Percentiles rank a stretch among this genome's conserved stretches.
Conservation (phyloP, 2,888 invertebrate genomes). For the Idaea biselata region DNA sequence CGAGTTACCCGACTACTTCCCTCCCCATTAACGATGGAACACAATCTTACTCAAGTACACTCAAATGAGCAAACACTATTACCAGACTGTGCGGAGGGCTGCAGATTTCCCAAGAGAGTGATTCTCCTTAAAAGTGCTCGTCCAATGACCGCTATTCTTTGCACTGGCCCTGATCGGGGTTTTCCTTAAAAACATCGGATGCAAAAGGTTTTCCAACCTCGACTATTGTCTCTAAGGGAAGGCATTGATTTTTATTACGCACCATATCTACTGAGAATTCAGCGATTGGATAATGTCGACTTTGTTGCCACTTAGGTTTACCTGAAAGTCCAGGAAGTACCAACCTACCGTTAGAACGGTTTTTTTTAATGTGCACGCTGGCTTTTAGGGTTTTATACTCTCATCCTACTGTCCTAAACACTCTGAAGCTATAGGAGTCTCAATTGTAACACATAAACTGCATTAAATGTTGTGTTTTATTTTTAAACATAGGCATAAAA, state of each 20-base stretch:
- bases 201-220: conserved; percentile 19
- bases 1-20: conserved; percentile 21
- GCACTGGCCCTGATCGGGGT: conserved; percentile 42
- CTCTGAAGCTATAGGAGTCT: too few species aligned
- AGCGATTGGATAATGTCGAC: not conserved
- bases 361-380: too few species aligned
- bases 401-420: too few species aligned
- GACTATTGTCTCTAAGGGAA: conserved; percentile 5
- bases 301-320: not conserved
- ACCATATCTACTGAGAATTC: not conserved
- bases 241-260: conserved; percentile 5
- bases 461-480: too few species aligned
- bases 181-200: conserved; percentile 38
- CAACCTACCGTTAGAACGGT: too few species aligned
- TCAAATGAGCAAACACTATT: conserved; percentile 79
- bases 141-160: conserved; percentile 61
- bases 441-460: too few species aligned
- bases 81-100: conserved; percentile 59
- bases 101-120: conserved; percentile 73
- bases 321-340: not conserved
- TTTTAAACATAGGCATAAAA: too few species aligned
- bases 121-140: conserved; percentile 72
- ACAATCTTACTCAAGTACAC: conserved; percentile 67
- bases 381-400: not conserved
- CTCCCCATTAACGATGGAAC: conserved; percentile 53